A percentile compares a stretch with the other conserved stretches of the same genome.
Conservation (phyloP, 2,888 invertebrate genomes). For the Melanargia galathea region DNA sequence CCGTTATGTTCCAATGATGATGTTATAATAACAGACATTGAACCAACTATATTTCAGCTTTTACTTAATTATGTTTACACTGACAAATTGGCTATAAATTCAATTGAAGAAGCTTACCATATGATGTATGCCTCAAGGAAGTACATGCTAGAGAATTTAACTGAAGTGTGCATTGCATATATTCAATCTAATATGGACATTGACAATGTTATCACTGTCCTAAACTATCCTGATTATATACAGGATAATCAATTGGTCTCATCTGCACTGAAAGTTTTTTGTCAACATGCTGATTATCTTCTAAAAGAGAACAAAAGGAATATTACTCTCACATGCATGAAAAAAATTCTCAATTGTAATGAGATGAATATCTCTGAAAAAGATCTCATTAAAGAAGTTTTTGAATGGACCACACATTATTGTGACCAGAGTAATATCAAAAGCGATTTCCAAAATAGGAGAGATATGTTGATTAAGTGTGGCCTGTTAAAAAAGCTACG, state of each 20-base stretch:
- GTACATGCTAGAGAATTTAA: conserved; percentile 82
- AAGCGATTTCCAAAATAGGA: conserved; percentile 67
- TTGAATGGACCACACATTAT: conserved; percentile 80
- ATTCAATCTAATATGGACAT: conserved; percentile 80
- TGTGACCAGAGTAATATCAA: conserved; percentile 70
- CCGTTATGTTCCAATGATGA: conserved; percentile 76
- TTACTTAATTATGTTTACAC: conserved; percentile 84
- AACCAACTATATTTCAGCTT: conserved; percentile 82
- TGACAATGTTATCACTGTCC: conserved; percentile 81
- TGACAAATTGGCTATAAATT: conserved; percentile 78
- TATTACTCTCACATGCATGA: conserved; percentile 76
- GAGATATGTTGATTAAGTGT: conserved; percentile 64
- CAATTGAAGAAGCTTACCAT: conserved; percentile 83
- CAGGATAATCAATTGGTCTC: conserved; percentile 79
- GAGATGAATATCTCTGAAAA: conserved; percentile 78
- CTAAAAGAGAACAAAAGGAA: conserved; percentile 73
- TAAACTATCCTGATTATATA: conserved; percentile 83
- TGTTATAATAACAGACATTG: conserved; percentile 82
- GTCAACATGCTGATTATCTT: conserved; percentile 79
- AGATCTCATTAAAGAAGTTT: conserved; percentile 77
- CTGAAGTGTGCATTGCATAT: conserved; percentile 76
- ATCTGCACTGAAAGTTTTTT: conserved; percentile 80
- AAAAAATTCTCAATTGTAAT: conserved; percentile 73
- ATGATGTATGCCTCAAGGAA: conserved; percentile 85
- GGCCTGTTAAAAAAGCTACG: conserved; percentile 73